Conservation (phyloP, 2,113 vertebrate genomes). For the Emydura subglobosa region DNA sequence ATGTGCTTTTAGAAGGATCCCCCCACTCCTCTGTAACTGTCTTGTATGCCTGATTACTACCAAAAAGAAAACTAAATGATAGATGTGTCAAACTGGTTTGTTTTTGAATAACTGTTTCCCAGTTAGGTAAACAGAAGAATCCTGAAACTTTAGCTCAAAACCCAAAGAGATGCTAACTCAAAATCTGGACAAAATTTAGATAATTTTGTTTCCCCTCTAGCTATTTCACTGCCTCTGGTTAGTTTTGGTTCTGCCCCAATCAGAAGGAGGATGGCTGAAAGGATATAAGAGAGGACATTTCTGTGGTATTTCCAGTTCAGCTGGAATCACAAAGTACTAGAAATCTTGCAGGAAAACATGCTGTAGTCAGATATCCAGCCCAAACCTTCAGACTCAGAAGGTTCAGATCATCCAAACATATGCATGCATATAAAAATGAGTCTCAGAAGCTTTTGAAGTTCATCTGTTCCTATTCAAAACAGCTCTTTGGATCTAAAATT, state of each 20-base stretch:
- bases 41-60: neutral
- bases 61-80: neutral
- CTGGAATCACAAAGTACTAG: neutral
- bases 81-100: accelerated
- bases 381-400: neutral
- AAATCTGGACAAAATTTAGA: accelerated
- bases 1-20: accelerated
- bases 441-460: neutral
- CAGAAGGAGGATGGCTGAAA: neutral
- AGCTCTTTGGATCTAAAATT: neutral
- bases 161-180: accelerated
- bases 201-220: neutral
- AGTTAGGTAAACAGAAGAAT: neutral
- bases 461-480: neutral
- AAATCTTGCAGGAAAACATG: neutral
- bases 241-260: neutral
- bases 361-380: neutral
- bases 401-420: neutral
- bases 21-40: too few relatives aligned
- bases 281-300: neutral
- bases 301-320: neutral
- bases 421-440: neutral
- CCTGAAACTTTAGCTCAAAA: neutral
- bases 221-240: neutral
- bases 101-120: accelerated